Conservation (phyloP, 2,888 invertebrate genomes). For the Coremacera marginata region DNA sequence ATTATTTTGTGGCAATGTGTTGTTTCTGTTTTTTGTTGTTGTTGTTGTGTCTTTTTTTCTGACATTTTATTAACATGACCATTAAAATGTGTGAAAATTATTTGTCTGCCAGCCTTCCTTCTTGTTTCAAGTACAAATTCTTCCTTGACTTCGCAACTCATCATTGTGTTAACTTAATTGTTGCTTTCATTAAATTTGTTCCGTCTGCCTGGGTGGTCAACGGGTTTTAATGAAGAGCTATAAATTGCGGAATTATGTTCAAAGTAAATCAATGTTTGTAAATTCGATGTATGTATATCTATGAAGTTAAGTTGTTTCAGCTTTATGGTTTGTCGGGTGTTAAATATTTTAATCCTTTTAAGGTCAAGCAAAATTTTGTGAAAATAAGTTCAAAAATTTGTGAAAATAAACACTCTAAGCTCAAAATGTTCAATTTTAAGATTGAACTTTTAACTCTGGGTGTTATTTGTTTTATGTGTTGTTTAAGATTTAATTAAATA, state of each 20-base stretch:
- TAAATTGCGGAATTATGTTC: conserved; percentile 8
- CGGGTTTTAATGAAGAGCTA: background rate
- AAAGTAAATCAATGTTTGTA: conserved; percentile 11
- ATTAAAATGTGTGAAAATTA: conserved; percentile 21
- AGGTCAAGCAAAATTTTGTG: too few species aligned
- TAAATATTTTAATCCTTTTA: too few species aligned
- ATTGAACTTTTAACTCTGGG: too few species aligned
- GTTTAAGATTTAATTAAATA: too few species aligned
- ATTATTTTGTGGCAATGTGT: background rate
- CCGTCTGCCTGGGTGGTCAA: conserved; percentile 13
- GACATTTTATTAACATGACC: conserved; percentile 28
- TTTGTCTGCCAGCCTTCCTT: background rate
- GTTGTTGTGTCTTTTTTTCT: background rate
- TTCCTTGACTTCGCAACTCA: too few species aligned
- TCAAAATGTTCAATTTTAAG: too few species aligned
- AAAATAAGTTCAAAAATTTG: too few species aligned
- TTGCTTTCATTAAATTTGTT: conserved; percentile 9
- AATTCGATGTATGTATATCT: too few species aligned
- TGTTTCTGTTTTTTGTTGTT: background rate
- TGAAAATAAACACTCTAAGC: too few species aligned
- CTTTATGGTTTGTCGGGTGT: background rate
- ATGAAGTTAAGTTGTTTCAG: background rate
- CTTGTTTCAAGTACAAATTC: background rate
- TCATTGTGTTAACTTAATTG: background rate
- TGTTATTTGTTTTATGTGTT: too few species aligned